Percentiles rank a stretch among this genome's conserved stretches.
Conservation (phyloP, 1,140 invertebrate genomes). For the Thereuonema tuberculata region DNA sequence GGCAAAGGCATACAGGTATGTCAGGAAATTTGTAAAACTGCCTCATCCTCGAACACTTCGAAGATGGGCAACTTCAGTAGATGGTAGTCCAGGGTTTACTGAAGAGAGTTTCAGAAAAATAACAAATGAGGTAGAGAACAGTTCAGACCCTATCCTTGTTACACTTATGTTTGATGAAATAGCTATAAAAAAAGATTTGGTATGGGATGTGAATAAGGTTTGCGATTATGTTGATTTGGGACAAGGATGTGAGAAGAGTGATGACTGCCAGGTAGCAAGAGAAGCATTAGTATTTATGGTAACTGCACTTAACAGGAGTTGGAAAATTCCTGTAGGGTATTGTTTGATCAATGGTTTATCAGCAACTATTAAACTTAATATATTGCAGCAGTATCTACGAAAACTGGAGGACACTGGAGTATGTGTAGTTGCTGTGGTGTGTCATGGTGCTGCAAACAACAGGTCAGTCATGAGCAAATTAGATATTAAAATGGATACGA, state of each 20-base stretch:
- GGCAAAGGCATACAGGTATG: constrained; percentile 29
- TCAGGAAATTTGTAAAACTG: constrained; percentile 28
- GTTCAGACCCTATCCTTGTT: constrained; percentile 5
- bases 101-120: constrained; percentile 27
- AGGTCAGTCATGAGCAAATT: not conserved
- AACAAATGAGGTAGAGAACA: constrained; percentile 18
- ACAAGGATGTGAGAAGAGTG: constrained; percentile 12
- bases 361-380: not conserved
- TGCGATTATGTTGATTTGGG: constrained; percentile 13
- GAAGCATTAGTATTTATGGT: constrained; percentile 28
- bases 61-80: constrained; percentile 26
- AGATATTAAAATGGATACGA: not conserved
- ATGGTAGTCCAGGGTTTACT: constrained; percentile 29
- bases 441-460: too few relatives aligned
- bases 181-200: constrained; percentile 12
- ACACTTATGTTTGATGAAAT: constrained; percentile 16
- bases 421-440: too few relatives aligned
- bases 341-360: constrained; percentile 22
- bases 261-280: constrained; percentile 22
- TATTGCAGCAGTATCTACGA: not conserved
- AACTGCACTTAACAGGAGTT: constrained; percentile 22
- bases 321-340: constrained; percentile 28
- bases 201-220: constrained; percentile 14
- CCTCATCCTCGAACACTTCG: constrained; percentile 28
- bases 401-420: not conserved